Percentiles rank a stretch among this genome's conserved stretches.
Conservation (phyloP, 1,140 invertebrate genomes). For the Asobara japonica region DNA sequence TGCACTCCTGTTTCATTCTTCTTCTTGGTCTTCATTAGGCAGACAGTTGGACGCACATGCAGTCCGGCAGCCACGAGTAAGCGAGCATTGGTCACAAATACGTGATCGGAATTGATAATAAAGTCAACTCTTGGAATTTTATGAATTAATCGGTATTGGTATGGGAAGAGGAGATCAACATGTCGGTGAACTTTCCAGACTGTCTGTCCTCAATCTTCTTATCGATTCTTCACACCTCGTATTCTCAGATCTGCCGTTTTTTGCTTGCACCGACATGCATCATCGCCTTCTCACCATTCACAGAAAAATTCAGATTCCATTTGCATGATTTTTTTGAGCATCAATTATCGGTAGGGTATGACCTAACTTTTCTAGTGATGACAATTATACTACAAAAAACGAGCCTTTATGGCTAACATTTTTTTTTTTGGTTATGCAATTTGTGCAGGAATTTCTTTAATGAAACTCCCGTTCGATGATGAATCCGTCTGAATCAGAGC, state of each 20-base stretch:
- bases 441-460: too few relatives aligned
- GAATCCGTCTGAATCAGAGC: too few relatives aligned
- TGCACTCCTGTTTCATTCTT: slow-evolving; percentile 34
- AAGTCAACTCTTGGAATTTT: slow-evolving; percentile 40
- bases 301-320: too few relatives aligned
- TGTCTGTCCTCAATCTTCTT: slow-evolving; percentile 15
- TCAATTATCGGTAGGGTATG: too few relatives aligned
- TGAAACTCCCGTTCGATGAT: too few relatives aligned
- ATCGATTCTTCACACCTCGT: slow-evolving; percentile 1
- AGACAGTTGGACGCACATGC: slow-evolving; percentile 33
- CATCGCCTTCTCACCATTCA: too few relatives aligned
- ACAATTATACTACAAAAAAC: too few relatives aligned
- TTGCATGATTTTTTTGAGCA: too few relatives aligned
- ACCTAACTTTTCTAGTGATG: too few relatives aligned
- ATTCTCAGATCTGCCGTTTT: too few relatives aligned
- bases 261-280: not conserved
- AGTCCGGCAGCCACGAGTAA: slow-evolving; percentile 36
- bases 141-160: slow-evolving; percentile 51
- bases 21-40: slow-evolving; percentile 29
- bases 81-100: slow-evolving; percentile 50
- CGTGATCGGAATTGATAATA: slow-evolving; percentile 53
- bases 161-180: not conserved
- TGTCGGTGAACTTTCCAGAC: slow-evolving; percentile 27
- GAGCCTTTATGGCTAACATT: too few relatives aligned
- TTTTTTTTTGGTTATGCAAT: too few relatives aligned